Percentiles rank a stretch among this genome's conserved stretches.
Conservation (phyloP, 1,140 invertebrate species). For the Wasmannia auropunctata region DNA sequence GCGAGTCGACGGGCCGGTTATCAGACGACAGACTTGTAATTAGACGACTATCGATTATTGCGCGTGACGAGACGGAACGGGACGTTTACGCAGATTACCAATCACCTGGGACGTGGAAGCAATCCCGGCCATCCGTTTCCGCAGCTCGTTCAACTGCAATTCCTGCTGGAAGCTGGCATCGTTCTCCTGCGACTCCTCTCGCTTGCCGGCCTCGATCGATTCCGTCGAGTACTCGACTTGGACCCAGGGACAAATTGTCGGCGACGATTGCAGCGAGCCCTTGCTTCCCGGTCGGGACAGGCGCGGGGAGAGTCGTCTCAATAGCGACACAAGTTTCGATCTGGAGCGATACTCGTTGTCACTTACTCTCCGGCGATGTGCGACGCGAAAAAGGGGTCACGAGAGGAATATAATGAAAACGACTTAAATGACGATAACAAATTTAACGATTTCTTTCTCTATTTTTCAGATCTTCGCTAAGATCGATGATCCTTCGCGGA, state of each 20-base stretch:
- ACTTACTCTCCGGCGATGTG: background rate
- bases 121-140: slow-evolving; percentile 77
- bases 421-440: no score
- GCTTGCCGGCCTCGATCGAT: slow-evolving; percentile 67
- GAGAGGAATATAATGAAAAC: background rate
- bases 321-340: slow-evolving; percentile 82
- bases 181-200: slow-evolving; percentile 73
- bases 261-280: slow-evolving; percentile 74
- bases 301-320: slow-evolving; percentile 81
- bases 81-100: slow-evolving; percentile 19
- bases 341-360: slow-evolving; percentile 64
- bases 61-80: background rate
- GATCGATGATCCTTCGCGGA: no score
- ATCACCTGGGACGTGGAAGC: slow-evolving; percentile 73
- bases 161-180: slow-evolving; percentile 79
- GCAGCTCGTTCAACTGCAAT: slow-evolving; percentile 78
- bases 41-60: slow-evolving; percentile 17
- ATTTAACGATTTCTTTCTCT: no score
- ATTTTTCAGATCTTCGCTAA: no score
- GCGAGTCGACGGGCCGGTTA: background rate
- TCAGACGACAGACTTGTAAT: slow-evolving; percentile 2
- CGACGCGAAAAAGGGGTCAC: background rate
- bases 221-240: slow-evolving; percentile 80
- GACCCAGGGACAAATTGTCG: slow-evolving; percentile 80
- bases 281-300: slow-evolving; percentile 79